Evolutionary conservation across 30 jellyfish, hydroid and myxozoan genomes (phyloP), one percentile per base, ranked within the genome.

Genomic region (Aurelia aurita): DNA sequence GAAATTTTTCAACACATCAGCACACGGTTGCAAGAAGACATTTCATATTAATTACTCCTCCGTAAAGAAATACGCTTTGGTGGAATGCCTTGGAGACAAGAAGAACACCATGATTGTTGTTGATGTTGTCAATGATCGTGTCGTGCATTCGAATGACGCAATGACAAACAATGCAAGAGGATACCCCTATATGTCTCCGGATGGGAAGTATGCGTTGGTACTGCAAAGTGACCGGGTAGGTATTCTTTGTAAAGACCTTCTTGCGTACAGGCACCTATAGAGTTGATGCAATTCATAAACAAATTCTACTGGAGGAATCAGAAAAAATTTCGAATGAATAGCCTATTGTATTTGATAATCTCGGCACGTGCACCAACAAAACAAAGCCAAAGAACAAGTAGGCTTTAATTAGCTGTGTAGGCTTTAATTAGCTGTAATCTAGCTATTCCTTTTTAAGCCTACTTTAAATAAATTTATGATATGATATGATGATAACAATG

Each of bases 1-100:
- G 51, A 71, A 71, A 71, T 71, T 71, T 31, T 44, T 71, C 84
- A 71, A 71, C 69, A 71, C 84, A 18, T 71, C 84, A 39, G 25
- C 84, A 2, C 47, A 71, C 46, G 55, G 69, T 3, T 71, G 84
- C 54, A 43, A 71, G 69, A 23, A 45, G 3, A 71, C 84, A 18
- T 71, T 71, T 44, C 67, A 59, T 23, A 58, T 71, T 8, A 65
- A 63, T 20, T 71, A 20, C 46, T 39, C 84, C 10, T 71, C 84
- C 16, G 69, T 71, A 0, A 71, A 46, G 28, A 71, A 46, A 21
- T 71, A 71, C 46, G 84, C 84, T 16, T 71, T 71, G 22, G 84
- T 71, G 25, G 70, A 71, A 31, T 71, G 84, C 70, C 69, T 71
- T 15, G 84, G 84, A 0, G 46, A 39, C 22, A 32, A 15, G 5